Conservation (phyloP, 2,113 vertebrate genomes). For the Trichechus manatus region DNA sequence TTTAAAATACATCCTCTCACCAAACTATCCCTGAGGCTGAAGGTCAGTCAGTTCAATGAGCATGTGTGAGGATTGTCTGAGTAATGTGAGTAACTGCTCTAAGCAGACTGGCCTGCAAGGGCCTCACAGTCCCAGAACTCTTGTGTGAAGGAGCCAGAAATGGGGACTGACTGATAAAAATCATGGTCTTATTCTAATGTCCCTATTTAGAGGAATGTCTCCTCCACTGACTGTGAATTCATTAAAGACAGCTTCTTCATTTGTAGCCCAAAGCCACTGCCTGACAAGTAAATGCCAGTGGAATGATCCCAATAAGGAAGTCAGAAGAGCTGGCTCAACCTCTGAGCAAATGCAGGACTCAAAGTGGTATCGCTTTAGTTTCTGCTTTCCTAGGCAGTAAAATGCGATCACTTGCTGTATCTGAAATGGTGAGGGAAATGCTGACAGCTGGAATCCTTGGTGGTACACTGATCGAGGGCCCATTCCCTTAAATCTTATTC, state of each 20-base stretch:
- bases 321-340: neutral
- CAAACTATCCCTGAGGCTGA: neutral
- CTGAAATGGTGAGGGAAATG: too few relatives aligned
- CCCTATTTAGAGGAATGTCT: neutral
- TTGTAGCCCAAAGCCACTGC: neutral
- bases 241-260: neutral
- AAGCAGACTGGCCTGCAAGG: neutral
- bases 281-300: too few relatives aligned
- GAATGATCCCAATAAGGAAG: neutral
- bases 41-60: neutral
- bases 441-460: neutral
- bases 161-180: neutral
- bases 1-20: neutral
- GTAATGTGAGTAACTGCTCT: neutral
- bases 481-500: neutral
- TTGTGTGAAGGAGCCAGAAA: neutral
- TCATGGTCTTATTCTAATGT: neutral
- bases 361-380: neutral
- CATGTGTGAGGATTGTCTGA: neutral
- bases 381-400: too few relatives aligned
- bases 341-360: neutral
- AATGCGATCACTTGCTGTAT: neutral
- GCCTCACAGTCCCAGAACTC: neutral
- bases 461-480: too few relatives aligned
- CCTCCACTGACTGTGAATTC: too few relatives aligned